These are phyloP conservation scores for Oxyura jamaicensis DNA, from an alignment of 2,113 vertebrate species.

Conservation along the genomic window DNA sequence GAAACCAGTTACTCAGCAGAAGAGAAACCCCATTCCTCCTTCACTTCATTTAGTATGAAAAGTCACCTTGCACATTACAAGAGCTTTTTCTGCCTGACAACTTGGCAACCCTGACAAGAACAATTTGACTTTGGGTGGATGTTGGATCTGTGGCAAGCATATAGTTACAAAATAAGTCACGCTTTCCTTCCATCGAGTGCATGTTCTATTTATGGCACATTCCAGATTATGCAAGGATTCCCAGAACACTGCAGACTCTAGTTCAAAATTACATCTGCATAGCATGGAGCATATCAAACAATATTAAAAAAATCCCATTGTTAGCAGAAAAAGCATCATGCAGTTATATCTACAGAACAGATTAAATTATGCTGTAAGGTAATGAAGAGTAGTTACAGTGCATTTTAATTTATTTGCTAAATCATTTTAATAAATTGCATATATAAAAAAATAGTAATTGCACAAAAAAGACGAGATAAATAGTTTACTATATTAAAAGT, in stretches of 20 bases:
- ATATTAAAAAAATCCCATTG: background rate
- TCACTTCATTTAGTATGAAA: background rate
- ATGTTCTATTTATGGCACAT: background rate
- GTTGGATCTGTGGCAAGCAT: background rate
- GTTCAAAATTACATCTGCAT: background rate
- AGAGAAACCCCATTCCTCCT: background rate
- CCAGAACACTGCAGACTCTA: slow-evolving; percentile 61
- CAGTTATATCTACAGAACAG: background rate
- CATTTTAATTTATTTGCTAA: background rate
- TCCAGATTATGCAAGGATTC: slow-evolving; percentile 65
- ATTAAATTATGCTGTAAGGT: background rate
- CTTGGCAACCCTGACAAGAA: slow-evolving; percentile 4
- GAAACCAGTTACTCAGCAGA: background rate
- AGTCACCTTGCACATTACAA: background rate
- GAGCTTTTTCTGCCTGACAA: background rate
- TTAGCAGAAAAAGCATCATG: background rate
- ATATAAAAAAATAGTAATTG: background rate
- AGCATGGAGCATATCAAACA: background rate
- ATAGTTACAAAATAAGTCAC: background rate
- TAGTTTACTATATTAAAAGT: background rate
- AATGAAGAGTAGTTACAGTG: background rate
- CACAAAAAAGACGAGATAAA: background rate
- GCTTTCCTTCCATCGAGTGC: background rate
- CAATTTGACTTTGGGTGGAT: background rate
- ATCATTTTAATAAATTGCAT: background rate